Evolutionary conservation across 2,797 vertebrate genomes (phyloP).

Genomic region (Merluccius polli): DNA sequence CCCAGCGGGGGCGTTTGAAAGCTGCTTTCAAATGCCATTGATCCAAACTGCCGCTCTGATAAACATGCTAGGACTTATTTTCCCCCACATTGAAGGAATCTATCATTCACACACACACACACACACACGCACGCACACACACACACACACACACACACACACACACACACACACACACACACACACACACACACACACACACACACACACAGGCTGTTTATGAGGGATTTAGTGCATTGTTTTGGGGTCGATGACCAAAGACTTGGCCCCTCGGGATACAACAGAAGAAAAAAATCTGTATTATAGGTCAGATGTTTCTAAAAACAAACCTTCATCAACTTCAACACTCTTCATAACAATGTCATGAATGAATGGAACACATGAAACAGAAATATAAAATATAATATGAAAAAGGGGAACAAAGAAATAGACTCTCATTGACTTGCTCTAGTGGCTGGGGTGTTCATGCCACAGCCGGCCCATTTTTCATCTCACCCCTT

Average conservation of each 20-base stretch:
- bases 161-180: neutral
- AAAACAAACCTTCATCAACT: neutral
- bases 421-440: neutral
- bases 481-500: neutral
- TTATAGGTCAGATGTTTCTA: neutral
- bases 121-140: neutral
- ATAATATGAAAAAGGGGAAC: neutral
- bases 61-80: conserved; percentile 59
- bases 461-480: too few relatives aligned
- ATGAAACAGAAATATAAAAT: neutral
- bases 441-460: neutral
- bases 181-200: too few relatives aligned
- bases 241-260: conserved; percentile 41
- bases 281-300: neutral
- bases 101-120: conserved; percentile 37
- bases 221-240: conserved; percentile 52
- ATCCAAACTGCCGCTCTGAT: conserved; percentile 60
- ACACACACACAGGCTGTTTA: conserved; percentile 31
- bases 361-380: neutral
- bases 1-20: conserved; percentile 62
- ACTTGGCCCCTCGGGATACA: conserved; percentile 7
- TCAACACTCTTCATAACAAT: neutral
- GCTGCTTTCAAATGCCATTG: conserved; percentile 66
- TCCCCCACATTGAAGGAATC: conserved; percentile 54
- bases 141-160: neutral